These are phyloP conservation scores for Cyanoramphus novaezelandiae DNA, from an alignment of 2,113 vertebrate genomes.

Conservation along the genomic window DNA sequence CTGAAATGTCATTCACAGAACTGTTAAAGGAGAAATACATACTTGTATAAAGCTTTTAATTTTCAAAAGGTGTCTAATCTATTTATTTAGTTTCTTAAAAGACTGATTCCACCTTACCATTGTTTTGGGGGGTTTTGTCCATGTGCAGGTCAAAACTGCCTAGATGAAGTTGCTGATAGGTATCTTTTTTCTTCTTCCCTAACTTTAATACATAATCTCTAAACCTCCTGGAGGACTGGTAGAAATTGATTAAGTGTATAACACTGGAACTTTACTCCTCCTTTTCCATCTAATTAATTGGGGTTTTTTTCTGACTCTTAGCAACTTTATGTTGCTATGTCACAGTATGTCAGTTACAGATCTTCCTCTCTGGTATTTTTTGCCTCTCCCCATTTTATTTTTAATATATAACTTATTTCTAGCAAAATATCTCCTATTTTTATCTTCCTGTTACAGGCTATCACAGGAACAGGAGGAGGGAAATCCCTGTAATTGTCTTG, in stretches of 20 bases:
- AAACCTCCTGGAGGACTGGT: neutral
- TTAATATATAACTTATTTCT: neutral
- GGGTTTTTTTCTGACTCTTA: neutral
- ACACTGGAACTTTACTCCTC: neutral
- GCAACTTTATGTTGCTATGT: neutral
- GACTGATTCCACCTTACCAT: neutral
- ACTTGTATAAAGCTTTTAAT: neutral
- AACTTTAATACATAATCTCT: neutral
- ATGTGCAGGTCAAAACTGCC: neutral
- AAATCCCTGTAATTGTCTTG: neutral
- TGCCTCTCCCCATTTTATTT: neutral
- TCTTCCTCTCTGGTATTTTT: neutral
- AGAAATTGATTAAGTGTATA: constrained; percentile 1
- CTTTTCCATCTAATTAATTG: neutral
- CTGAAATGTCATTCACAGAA: neutral
- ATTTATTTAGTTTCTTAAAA: neutral
- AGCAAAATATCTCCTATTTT: neutral
- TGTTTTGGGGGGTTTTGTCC: neutral
- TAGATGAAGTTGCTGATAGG: neutral
- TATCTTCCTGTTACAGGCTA: neutral
- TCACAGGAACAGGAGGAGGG: neutral
- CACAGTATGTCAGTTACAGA: neutral
- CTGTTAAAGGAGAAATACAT: neutral
- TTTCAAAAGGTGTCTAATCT: neutral
- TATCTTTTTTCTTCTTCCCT: neutral